Percentiles rank a stretch among this genome's conserved stretches.
phyloP scores from a whole-genome alignment of 2,797 vertebrate genomes.

The Sebastes minor region DNA sequence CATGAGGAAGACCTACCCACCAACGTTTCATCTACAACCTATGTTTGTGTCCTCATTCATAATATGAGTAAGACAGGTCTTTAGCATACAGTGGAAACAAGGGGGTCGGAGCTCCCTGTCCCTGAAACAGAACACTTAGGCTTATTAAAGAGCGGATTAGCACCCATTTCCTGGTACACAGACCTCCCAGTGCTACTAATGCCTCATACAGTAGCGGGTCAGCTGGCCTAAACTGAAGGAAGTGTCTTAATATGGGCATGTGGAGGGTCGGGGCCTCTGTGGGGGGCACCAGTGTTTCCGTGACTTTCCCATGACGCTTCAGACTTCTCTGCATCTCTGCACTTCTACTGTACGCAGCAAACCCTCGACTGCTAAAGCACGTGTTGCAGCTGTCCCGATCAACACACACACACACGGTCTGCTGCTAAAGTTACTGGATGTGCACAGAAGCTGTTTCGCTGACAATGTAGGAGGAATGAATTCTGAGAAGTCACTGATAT shows the following conservation, averaged over 20 bases:
- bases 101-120: neutral
- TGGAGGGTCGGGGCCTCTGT: slow-evolving; percentile 32
- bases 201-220: slow-evolving; percentile 52
- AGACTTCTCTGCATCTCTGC: slow-evolving; percentile 28
- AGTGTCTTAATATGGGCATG: slow-evolving; percentile 80
- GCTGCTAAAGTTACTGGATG: slow-evolving; percentile 30
- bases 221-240: slow-evolving; percentile 66
- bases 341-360: slow-evolving; percentile 4
- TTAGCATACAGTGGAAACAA: slow-evolving; percentile 33
- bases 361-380: slow-evolving; percentile 27
- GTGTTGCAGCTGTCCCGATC: slow-evolving; percentile 57
- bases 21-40: neutral
- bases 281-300: slow-evolving; percentile 75
- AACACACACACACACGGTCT: neutral
- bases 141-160: slow-evolving; percentile 56
- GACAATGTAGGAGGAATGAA: neutral
- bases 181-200: slow-evolving; percentile 33
- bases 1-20: neutral
- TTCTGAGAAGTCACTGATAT: neutral
- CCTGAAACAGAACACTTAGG: slow-evolving; percentile 43
- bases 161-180: slow-evolving; percentile 60
- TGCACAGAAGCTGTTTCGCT: neutral
- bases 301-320: slow-evolving; percentile 70
- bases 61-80: neutral
- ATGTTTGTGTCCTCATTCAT: neutral